These are phyloP conservation scores for Macrotis lagotis DNA, from an alignment of 2,113 vertebrate species.

Conservation along the genomic window DNA sequence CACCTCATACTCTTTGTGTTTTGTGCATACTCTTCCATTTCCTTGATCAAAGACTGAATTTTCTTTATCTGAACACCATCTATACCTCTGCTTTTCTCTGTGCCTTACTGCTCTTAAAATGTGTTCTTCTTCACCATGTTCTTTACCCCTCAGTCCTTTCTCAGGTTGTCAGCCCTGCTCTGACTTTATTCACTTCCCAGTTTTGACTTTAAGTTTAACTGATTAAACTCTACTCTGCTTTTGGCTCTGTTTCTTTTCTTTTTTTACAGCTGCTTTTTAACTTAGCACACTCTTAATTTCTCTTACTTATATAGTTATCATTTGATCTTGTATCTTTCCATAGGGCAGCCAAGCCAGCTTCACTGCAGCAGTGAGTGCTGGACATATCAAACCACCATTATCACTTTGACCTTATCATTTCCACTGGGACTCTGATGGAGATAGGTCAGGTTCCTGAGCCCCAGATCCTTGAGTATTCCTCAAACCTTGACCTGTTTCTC, in stretches of 20 bases:
- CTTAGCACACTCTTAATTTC: not conserved
- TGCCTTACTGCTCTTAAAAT: not conserved
- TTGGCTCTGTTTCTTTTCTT: not conserved
- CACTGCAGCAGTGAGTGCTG: not conserved
- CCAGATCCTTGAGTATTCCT: not conserved
- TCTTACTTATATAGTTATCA: not conserved
- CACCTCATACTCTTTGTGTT: not conserved
- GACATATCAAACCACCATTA: not conserved
- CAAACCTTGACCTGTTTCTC: not conserved
- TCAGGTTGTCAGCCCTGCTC: not conserved
- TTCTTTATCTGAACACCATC: not conserved
- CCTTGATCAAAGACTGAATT: not conserved
- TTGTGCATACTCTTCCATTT: not conserved
- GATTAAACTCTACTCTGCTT: not conserved
- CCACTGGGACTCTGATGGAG: not conserved
- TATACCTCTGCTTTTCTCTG: not conserved
- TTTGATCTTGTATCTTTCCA: not conserved
- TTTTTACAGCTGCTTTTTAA: not conserved
- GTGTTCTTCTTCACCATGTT: not conserved
- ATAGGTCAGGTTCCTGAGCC: not conserved
- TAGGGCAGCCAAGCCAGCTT: not conserved
- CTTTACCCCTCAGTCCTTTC: not conserved
- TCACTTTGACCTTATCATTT: not conserved
- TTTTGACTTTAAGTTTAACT: not conserved
- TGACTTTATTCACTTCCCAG: not conserved